Conservation (phyloP, 2,113 vertebrate genomes). For the Nyctibius bracteatus region DNA sequence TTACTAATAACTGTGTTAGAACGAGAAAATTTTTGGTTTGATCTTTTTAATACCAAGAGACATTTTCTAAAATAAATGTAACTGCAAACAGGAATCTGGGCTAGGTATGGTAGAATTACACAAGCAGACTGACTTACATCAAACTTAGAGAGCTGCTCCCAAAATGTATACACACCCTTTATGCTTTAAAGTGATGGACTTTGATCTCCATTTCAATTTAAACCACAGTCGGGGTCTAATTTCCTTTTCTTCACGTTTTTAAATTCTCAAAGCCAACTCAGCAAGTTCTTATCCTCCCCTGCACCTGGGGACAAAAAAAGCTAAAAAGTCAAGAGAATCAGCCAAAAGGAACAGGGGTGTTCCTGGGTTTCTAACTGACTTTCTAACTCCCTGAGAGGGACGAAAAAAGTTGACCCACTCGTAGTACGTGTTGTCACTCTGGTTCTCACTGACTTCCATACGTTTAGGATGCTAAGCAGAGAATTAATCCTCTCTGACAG, state of each 20-base stretch:
- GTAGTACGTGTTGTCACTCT: background rate
- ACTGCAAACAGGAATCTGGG: constrained; percentile 1
- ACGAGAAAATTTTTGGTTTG: background rate
- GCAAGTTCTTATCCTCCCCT: constrained; percentile 60
- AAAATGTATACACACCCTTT: constrained; percentile 40
- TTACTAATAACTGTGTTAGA: background rate
- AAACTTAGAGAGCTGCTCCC: constrained; percentile 28
- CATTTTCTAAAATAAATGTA: constrained; percentile 42
- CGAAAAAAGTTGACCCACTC: background rate
- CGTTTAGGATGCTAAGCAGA: background rate
- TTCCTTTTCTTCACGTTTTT: constrained; percentile 70
- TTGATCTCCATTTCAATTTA: constrained; percentile 59
- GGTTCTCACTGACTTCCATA: background rate
- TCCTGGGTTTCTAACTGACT: background rate
- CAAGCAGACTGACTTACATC: constrained; percentile 38
- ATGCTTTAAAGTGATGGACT: constrained; percentile 14
- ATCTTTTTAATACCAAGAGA: background rate
- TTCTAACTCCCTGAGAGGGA: background rate
- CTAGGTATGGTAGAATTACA: constrained; percentile 27
- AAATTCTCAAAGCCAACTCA: constrained; percentile 54
- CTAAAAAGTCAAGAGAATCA: constrained; percentile 5
- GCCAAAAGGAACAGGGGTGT: background rate
- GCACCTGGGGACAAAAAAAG: constrained; percentile 52
- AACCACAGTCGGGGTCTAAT: constrained; percentile 56
- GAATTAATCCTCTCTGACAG: background rate